These are phyloP conservation scores for Hippocampus guttulatus DNA, from an alignment of 2,113 vertebrate genomes.

Conservation along the genomic window DNA sequence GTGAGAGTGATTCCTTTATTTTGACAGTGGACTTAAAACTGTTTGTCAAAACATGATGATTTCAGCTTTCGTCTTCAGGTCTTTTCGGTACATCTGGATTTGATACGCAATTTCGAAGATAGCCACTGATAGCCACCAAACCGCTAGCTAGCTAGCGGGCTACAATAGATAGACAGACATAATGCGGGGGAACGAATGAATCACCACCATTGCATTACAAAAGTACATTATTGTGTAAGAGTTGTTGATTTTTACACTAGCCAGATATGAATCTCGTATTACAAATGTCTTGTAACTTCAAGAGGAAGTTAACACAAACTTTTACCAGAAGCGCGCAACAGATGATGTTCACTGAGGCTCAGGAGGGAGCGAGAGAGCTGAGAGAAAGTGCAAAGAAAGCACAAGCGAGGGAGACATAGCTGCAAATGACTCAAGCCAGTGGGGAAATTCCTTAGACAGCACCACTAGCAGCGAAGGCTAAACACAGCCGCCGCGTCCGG, in stretches of 20 bases:
- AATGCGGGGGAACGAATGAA: not conserved
- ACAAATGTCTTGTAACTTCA: not conserved
- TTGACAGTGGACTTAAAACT: not conserved
- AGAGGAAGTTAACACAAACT: not conserved
- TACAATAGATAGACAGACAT: slow-evolving; percentile 19
- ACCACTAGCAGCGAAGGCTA: slow-evolving; percentile 58
- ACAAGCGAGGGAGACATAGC: slow-evolving; percentile 39
- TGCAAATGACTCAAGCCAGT: slow-evolving; percentile 46
- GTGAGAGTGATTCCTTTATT: too few species aligned
- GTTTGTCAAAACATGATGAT: too few species aligned
- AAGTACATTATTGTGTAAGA: not conserved
- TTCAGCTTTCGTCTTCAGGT: not conserved
- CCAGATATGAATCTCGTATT: not conserved
- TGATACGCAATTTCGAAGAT: too few species aligned
- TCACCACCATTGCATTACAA: not conserved
- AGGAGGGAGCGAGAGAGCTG: slow-evolving; percentile 3
- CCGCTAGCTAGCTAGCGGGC: not conserved
- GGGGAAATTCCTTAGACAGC: slow-evolving; percentile 67
- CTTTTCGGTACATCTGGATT: too few species aligned
- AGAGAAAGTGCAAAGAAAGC: slow-evolving; percentile 18
- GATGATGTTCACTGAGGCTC: slow-evolving; percentile 1
- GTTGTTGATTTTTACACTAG: not conserved
- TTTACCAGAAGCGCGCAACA: not conserved
- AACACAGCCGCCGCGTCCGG: slow-evolving; percentile 53
- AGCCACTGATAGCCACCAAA: too few species aligned